These are phyloP conservation scores for Plestiodon gilberti DNA, from an alignment of 2,113 vertebrate species.

Conservation along the genomic window DNA sequence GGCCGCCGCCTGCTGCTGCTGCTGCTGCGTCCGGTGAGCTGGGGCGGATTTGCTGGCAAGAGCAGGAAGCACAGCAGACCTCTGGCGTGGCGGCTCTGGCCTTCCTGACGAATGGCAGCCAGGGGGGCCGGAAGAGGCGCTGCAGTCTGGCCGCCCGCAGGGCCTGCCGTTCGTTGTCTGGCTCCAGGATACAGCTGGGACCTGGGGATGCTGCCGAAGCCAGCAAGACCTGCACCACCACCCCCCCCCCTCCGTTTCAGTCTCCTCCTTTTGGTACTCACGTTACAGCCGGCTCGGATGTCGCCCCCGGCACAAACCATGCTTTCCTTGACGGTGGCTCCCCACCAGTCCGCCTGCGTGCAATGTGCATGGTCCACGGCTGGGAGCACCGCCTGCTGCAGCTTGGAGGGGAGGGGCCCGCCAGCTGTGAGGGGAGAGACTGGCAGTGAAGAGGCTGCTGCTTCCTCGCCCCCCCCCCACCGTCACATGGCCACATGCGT, in stretches of 20 bases:
- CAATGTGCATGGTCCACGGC: constrained; percentile 63
- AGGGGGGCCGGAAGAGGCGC: too few species aligned
- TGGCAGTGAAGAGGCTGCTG: neutral
- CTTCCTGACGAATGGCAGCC: too few species aligned
- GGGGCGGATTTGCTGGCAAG: neutral
- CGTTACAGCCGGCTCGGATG: constrained; percentile 61
- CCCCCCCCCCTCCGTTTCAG: neutral
- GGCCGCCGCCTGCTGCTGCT: neutral
- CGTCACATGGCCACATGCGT: neutral
- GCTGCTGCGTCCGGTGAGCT: too few species aligned
- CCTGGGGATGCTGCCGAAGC: too few species aligned
- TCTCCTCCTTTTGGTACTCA: constrained; percentile 51
- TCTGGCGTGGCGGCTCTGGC: too few species aligned
- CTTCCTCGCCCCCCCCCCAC: neutral
- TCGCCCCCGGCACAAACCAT: constrained; percentile 74
- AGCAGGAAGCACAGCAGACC: neutral
- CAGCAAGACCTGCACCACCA: neutral
- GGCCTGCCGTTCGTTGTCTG: neutral
- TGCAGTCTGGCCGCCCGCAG: too few species aligned
- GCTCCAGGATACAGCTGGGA: neutral
- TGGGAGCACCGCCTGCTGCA: constrained; percentile 70
- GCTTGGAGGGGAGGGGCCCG: constrained; percentile 43
- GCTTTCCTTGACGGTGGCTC: constrained; percentile 12
- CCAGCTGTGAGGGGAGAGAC: constrained; percentile 35
- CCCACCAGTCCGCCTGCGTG: constrained; percentile 65